A percentile compares a stretch with the other conserved stretches of the same genome.
phyloP scores from a whole-genome alignment of 2,113 vertebrate genomes.

The Gulo gulo region DNA sequence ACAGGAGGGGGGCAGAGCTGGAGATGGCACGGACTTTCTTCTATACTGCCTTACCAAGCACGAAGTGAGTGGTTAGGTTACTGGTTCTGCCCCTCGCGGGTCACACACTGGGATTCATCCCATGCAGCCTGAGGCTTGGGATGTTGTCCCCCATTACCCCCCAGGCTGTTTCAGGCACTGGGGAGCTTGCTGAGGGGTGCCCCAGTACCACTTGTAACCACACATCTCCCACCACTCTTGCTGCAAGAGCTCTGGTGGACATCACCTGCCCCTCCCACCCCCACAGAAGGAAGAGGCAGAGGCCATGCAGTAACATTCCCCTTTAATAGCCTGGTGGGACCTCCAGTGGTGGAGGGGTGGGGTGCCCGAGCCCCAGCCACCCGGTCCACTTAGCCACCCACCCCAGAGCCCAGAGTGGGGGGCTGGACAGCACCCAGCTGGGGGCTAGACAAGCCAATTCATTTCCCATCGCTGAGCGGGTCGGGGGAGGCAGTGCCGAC shows the following conservation, averaged over 20 bases:
- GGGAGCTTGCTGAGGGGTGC: neutral
- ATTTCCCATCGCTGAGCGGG: conserved; percentile 75
- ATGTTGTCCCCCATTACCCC: no score
- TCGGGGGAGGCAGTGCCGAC: conserved; percentile 61
- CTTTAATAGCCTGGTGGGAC: conserved; percentile 81
- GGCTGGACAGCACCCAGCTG: conserved; percentile 54
- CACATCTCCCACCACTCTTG: neutral
- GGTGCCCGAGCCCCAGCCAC: conserved; percentile 2
- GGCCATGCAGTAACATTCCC: conserved; percentile 80
- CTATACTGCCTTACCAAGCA: neutral
- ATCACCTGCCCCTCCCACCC: neutral
- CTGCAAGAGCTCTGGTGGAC: neutral
- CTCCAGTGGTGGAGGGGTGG: conserved; percentile 64
- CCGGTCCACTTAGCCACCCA: conserved; percentile 40
- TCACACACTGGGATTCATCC: neutral
- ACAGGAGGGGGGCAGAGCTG: neutral
- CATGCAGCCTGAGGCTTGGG: neutral
- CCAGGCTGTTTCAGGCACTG: neutral
- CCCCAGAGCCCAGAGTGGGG: conserved; percentile 56
- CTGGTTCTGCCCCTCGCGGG: neutral
- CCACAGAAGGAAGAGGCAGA: conserved; percentile 66
- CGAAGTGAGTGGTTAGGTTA: neutral
- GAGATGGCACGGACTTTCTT: neutral
- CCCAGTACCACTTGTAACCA: neutral
- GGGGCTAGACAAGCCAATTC: conserved; percentile 76